Percentiles rank a stretch among this genome's conserved stretches.
These are phyloP conservation scores for Lepus timidus DNA, from an alignment of 2,113 vertebrate genomes.

Conservation along the genomic window DNA sequence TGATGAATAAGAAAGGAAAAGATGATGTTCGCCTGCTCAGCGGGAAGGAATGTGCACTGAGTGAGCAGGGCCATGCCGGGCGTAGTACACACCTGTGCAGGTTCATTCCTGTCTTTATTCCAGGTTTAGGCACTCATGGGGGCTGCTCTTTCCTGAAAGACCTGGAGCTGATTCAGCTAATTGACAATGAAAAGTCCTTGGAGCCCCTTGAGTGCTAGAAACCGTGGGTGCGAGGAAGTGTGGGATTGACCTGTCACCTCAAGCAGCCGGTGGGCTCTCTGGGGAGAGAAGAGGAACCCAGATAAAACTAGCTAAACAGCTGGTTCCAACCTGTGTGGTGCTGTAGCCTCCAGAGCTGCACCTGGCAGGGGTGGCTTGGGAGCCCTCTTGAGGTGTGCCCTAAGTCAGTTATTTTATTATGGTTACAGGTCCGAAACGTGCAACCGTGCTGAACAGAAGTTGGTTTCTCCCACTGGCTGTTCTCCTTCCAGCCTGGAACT, in stretches of 20 bases:
- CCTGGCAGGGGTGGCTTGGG: not conserved
- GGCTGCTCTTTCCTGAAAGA: not conserved
- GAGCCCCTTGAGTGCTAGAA: not conserved
- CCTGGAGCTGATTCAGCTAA: not conserved
- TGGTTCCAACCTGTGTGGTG: not conserved
- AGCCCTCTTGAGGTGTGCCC: not conserved
- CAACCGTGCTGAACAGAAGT: not conserved
- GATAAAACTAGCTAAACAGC: not conserved
- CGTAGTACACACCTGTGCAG: not conserved
- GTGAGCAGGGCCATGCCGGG: not conserved
- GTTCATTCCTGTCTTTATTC: not conserved
- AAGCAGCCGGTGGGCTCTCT: not conserved
- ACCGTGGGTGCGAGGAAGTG: rapidly evolving
- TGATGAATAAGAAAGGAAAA: not conserved
- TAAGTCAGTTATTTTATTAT: not conserved
- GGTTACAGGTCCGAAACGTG: not conserved
- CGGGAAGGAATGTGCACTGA: not conserved
- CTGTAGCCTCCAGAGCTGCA: not conserved
- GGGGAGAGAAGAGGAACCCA: not conserved
- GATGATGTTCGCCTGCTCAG: not conserved
- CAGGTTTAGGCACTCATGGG: not conserved
- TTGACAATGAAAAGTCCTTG: not conserved
- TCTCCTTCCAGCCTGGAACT: not conserved
- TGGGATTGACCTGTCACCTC: not conserved
- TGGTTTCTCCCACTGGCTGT: not conserved